A percentile compares a stretch with the other conserved stretches of the same genome.
These are phyloP conservation scores for Potamilus streckersoni DNA, from an alignment of 1,140 invertebrate genomes.

Conservation along the genomic window DNA sequence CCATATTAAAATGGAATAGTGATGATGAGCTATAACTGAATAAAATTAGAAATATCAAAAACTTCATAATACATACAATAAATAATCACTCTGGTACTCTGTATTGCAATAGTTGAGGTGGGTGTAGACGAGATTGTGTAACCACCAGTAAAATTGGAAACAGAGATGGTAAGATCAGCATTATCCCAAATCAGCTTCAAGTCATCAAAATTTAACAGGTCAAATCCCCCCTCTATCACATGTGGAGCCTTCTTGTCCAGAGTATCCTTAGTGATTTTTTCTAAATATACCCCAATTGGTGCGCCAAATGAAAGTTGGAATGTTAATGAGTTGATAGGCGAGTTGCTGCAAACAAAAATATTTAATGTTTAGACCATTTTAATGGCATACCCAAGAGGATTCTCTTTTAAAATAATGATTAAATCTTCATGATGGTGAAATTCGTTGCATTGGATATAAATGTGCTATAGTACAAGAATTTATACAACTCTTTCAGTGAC, in stretches of 20 bases:
- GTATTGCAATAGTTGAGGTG: constrained; percentile 3
- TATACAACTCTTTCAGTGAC: no score
- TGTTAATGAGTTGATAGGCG: constrained; percentile 15
- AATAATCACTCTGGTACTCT: constrained; percentile 9
- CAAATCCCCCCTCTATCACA: constrained; percentile 14
- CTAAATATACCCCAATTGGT: constrained; percentile 23
- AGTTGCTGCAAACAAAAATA: no score
- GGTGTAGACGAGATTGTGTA: constrained; percentile 11
- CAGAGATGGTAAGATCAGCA: constrained; percentile 8
- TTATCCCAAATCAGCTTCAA: constrained; percentile 30
- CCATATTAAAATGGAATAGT: no score
- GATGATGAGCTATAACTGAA: no score
- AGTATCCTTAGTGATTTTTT: constrained; percentile 16
- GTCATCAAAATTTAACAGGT: constrained; percentile 27
- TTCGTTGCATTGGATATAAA: no score
- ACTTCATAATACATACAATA: constrained; percentile 18
- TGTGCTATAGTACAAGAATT: no score
- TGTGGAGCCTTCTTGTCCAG: constrained; percentile 21
- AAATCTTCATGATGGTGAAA: no score
- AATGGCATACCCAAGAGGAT: no score
- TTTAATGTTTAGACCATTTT: no score
- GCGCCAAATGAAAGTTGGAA: constrained; percentile 28
- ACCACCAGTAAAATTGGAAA: constrained; percentile 27
- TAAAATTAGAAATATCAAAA: no score
- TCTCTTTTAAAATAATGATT: no score